phyloP scores from a whole-genome alignment of 2,797 vertebrate genomes.

The Lacerta bilineata region DNA sequence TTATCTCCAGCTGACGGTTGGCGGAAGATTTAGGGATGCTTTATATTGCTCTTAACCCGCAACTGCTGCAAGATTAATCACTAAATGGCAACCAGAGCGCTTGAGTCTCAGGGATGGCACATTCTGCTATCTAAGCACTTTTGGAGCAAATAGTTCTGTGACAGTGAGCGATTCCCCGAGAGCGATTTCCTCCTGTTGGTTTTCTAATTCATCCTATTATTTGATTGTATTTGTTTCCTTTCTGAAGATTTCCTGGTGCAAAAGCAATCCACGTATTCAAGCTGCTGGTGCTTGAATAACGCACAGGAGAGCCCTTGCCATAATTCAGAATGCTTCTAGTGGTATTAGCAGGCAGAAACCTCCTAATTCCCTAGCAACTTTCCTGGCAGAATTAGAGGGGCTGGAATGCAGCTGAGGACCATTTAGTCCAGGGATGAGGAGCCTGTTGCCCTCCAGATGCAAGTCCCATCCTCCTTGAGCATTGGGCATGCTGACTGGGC shows the following conservation, averaged over 20 bases:
- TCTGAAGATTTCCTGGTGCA: background rate
- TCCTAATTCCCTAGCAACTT: background rate
- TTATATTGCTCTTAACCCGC: background rate
- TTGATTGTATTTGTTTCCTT: background rate
- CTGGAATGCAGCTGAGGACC: background rate
- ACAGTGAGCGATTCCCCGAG: background rate
- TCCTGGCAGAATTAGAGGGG: background rate
- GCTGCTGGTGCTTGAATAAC: background rate
- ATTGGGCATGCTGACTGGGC: background rate
- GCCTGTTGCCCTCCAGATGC: background rate
- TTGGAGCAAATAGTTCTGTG: background rate
- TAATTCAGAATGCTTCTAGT: background rate
- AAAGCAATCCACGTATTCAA: background rate
- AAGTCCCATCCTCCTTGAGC: background rate
- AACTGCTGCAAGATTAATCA: conserved; percentile 12
- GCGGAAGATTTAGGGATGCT: conserved; percentile 22
- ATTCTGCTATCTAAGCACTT: conserved; percentile 24
- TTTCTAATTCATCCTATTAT: background rate
- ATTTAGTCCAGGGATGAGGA: background rate
- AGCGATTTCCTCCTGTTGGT: background rate
- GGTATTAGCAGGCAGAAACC: background rate
- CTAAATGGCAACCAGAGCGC: background rate
- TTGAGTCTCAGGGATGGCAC: background rate
- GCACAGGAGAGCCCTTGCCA: background rate
- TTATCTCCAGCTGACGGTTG: background rate